These are phyloP conservation scores for Ceratina japonica DNA, from an alignment of 1,140 invertebrate species.

Conservation along the genomic window DNA sequence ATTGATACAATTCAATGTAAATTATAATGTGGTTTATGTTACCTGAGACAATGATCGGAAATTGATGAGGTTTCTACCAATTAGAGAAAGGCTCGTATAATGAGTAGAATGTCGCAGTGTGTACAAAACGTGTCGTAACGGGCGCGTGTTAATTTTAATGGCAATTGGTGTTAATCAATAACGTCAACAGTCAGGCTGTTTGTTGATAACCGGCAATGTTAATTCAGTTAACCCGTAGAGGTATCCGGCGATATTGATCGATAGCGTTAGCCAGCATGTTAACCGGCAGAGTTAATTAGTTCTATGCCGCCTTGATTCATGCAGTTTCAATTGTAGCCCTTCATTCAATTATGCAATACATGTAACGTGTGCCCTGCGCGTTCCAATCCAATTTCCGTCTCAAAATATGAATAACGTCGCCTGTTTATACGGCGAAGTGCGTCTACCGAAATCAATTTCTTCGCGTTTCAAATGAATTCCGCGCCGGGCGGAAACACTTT, in stretches of 20 bases:
- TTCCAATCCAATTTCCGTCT: neutral
- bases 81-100: too few species aligned
- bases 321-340: conserved; percentile 24
- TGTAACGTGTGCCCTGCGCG: too few species aligned
- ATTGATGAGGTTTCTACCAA: neutral
- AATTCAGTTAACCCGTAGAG: conserved; percentile 20
- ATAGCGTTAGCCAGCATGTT: conserved; percentile 29
- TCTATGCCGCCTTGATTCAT: conserved; percentile 28
- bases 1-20: neutral
- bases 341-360: conserved; percentile 16
- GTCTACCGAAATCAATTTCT: too few species aligned
- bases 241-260: conserved; percentile 22
- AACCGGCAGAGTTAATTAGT: conserved; percentile 40
- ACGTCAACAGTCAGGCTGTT: neutral
- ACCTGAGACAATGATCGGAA: neutral
- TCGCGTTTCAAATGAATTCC: too few species aligned
- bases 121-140: neutral
- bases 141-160: neutral
- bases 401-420: too few species aligned
- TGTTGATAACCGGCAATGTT: conserved; percentile 23
- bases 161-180: neutral
- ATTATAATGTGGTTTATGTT: neutral
- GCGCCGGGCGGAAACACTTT: too few species aligned
- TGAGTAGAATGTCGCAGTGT: too few species aligned
- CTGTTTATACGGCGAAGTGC: too few species aligned